Conservation (phyloP, 2,888 invertebrate genomes). For the Mycalesis mineus region DNA sequence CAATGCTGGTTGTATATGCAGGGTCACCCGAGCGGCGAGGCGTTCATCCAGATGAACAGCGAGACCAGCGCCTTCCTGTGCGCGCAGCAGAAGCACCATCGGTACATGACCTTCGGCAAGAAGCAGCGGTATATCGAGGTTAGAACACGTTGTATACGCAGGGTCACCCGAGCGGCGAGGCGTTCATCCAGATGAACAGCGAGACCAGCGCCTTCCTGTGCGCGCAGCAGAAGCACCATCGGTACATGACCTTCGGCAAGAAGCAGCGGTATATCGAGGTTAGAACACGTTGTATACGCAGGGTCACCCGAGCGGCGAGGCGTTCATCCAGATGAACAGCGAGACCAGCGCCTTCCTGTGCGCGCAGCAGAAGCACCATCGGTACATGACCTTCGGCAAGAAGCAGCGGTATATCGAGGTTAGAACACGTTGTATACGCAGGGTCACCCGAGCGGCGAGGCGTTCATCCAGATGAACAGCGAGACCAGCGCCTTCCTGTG, state of each 20-base stretch:
- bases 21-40: too few species aligned
- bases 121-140: too few species aligned
- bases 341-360: slow-evolving; percentile 95
- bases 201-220: slow-evolving; percentile 95
- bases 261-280: slow-evolving; percentile 97
- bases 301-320: slow-evolving; percentile 99
- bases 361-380: slow-evolving; percentile 95
- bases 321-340: slow-evolving; percentile 99
- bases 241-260: slow-evolving; percentile 97
- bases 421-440: too few species aligned
- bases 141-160: too few species aligned
- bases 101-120: too few species aligned
- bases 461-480: too few species aligned
- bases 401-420: slow-evolving; percentile 97
- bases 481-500: too few species aligned
- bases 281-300: slow-evolving; percentile 63
- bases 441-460: too few species aligned
- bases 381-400: slow-evolving; percentile 97
- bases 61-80: too few species aligned
- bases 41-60: too few species aligned
- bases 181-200: slow-evolving; percentile 99
- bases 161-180: slow-evolving; percentile 99
- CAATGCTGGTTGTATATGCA: too few species aligned
- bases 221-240: slow-evolving; percentile 95
- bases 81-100: too few species aligned